Evolutionary conservation across 2,888 invertebrate genomes (phyloP), one percentile per base, ranked within the genome.

Genomic region (Smittia sp.): DNA sequence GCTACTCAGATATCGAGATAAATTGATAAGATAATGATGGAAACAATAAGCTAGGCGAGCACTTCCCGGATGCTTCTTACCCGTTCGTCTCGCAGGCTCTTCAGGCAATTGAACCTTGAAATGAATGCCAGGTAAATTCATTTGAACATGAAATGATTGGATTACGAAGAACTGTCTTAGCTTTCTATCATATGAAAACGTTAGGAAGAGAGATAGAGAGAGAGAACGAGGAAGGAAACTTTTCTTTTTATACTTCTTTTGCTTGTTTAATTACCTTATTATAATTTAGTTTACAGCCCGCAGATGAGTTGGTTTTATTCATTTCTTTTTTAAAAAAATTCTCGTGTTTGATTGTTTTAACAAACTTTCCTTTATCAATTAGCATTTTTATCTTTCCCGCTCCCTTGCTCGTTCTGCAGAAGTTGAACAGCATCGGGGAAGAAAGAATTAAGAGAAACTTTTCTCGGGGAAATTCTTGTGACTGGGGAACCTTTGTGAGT

Each of bases 281-380:
- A 72, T 58, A 72, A 39, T 62, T 72, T 62, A 62, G 72, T 58
- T 72, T 72, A 72, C 72, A 72, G 72, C 72, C 72, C 72, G 72
- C 72, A 72, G 72, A 72, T 72, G 72, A 72, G 72, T 54, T 72
- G 54, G 54, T 62, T 58, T 62, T 18, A 24, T 72, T 62, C 38
- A 7, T 52, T 18, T 54, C 58, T 63, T 58, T 63, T 27, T 63
- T 63, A 13, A 25, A 25, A 58, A 46, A 58, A 58, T 20, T 20
- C 22, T 58, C 46, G 3, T 58, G 20, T 58, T 58, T 58, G 58
- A 58, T 58, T 58, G 58, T 58, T 58, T 20, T 22, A 2, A 22
- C 18, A 58, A 58, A 58, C 18, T 58, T 46, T 46, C 2, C 11
- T 58, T 58, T 58, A 58, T 22, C 58, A 58, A 58, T 58, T 58